Evolutionary conservation across 2,797 vertebrate genomes (phyloP), one percentile per base, ranked within the genome.

Genomic region (Fistularia tabacaria): DNA sequence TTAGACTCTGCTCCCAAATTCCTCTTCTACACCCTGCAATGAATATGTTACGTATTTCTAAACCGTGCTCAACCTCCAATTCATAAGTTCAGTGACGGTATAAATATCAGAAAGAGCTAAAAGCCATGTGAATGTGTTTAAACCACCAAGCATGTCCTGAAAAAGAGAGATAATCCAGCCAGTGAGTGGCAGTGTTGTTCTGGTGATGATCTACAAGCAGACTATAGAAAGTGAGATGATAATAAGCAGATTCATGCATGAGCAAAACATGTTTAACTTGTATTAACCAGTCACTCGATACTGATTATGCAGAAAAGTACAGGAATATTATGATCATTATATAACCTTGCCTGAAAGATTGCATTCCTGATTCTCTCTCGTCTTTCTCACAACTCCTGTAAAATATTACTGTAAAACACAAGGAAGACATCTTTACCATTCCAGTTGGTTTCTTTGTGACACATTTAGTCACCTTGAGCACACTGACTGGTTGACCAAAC

Each of bases 131-230:
- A 68, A 51, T 68, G 62, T 11, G n/a, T 38, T 61, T 8, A 13
- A 66, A 9, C 42, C 48, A 64, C 8, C 53, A 37, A 37, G 43
- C 51, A 25, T 47, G 56, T 59, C 62, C 60, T 7, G 9, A 13
- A 50, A 65, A 68, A 76, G 54, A 57, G 69, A 38, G 38, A 57
- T 6, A 25, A 48, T 66, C 13, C 58, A 8, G 63, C 84, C 91
- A 90, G 89, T 81, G 62, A 88, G 89, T 80, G 90, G 90, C 90
- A 90, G 91, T 89, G 79, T 91, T 85, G 80, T 63, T 82, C 80
- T 78, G 88, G 66, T 49, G 69, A 82, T 87, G 60, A 55, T 8
- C 9, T 49, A 53, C 8, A 51, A 9, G 51, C 49, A 10, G 45
- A 54, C 12, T 44, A 13, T 6, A 46, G 50, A 59, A 47, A 48